Evolutionary conservation across 2,113 vertebrate genomes (phyloP), one percentile per base, ranked within the genome.

Genomic region (Bubalus kerabau): DNA sequence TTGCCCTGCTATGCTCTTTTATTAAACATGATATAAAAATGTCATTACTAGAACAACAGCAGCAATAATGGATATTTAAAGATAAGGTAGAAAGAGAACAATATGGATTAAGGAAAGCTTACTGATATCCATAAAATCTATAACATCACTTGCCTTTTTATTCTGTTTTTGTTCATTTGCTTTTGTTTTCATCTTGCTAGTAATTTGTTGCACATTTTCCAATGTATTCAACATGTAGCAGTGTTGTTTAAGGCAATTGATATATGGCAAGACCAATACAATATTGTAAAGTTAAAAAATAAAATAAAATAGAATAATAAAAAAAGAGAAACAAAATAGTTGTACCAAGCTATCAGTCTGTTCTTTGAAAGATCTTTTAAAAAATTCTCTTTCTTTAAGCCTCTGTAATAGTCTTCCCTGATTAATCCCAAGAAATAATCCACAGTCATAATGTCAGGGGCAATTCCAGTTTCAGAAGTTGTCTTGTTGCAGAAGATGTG

Each of bases 101-200:
- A 78, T 92, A 94, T 96, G n/a, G 86, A 94, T 91, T 76, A 94
- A 76, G 97, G 91, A 23, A 94, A 97, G 48, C 81, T 93, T 54
- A 81, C 92, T 97, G 82, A 97, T 90, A 85, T 67, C 90, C 88
- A 92, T 74, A 82, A 97, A 96, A 62, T 81, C 91, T 96, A 36
- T 80, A 95, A 90, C 97, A 96, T 90, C 64, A 88, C 71, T 92
- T 91, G 50, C 23, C 30, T 98, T 98, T 96, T 97, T 83, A 88
- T 97, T 46, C 87, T 96, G 36, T 19, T 87, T 87, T 93, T 59
- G 15, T 92, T 97, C 97, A 98, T 78, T 98, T 48, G 7, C 59
- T 76, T 97, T 96, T 96, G 93, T 98, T 97, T 87, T 98, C 98
- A 98, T 52, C 92, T 94, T 40, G 91, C 88, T 48, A 43, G 97